phyloP scores from a whole-genome alignment of 1,140 invertebrate species.

The Zaprionus taronus region DNA sequence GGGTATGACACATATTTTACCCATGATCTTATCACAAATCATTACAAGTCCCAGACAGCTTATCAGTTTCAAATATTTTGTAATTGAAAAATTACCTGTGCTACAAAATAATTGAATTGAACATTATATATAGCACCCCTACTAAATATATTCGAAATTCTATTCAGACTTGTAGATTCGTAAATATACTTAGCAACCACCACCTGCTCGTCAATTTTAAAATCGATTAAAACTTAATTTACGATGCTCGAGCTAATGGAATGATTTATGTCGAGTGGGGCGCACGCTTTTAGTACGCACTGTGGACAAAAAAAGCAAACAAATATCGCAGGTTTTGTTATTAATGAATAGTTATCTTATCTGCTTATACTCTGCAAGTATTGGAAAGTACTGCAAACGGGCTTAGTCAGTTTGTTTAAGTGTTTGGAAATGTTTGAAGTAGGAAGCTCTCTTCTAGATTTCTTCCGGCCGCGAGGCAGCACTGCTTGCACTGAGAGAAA shows the following conservation, averaged over 20 bases:
- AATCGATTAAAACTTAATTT: constrained; percentile 11
- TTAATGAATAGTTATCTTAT: constrained; percentile 64
- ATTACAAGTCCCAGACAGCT: constrained; percentile 12
- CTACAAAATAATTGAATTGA: background rate
- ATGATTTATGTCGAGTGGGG: constrained; percentile 7
- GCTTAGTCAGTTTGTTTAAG: background rate
- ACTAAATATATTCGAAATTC: background rate
- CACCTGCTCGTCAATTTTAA: background rate
- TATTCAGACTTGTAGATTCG: background rate
- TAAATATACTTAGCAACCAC: background rate
- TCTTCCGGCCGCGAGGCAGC: too few relatives aligned
- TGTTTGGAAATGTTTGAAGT: background rate
- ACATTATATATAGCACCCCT: background rate
- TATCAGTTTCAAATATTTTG: constrained; percentile 19
- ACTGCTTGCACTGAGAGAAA: too few relatives aligned
- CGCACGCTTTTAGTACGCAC: constrained; percentile 30
- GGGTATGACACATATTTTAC: constrained; percentile 11
- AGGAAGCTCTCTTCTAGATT: too few relatives aligned
- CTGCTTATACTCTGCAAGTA: background rate
- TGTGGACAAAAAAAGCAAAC: constrained; percentile 23
- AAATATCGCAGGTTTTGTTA: constrained; percentile 26
- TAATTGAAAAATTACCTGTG: constrained; percentile 10
- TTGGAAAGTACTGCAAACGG: background rate
- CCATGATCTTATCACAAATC: constrained; percentile 4
- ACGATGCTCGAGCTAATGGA: background rate